Conservation (phyloP, 2,113 vertebrate genomes). For the Callipepla squamata region DNA sequence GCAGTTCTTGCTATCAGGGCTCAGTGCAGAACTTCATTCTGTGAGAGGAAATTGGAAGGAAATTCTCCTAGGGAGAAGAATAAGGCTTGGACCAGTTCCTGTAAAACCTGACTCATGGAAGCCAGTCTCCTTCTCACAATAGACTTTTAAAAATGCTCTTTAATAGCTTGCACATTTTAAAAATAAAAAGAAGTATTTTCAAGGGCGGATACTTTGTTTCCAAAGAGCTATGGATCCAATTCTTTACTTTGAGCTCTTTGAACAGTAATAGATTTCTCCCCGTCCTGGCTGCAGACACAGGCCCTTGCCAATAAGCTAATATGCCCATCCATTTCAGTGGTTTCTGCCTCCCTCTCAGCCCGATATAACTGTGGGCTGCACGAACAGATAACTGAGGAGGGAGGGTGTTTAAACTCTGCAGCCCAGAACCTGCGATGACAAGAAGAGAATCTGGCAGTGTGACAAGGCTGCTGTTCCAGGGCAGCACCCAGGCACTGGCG, state of each 20-base stretch:
- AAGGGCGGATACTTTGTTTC: conserved; percentile 51
- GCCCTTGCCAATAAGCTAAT: background rate
- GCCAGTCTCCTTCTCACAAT: conserved; percentile 43
- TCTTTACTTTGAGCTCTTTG: conserved; percentile 19
- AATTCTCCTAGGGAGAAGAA: conserved; percentile 32
- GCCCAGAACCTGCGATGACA: background rate
- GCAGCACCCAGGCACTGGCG: background rate
- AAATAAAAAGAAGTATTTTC: conserved; percentile 46
- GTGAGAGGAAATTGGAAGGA: conserved; percentile 36
- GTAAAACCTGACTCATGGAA: conserved; percentile 70
- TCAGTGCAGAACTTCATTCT: conserved; percentile 11
- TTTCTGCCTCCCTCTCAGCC: background rate
- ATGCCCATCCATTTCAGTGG: background rate
- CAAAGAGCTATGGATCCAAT: conserved; percentile 6
- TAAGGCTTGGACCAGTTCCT: conserved; percentile 56
- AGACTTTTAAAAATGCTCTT: conserved; percentile 53
- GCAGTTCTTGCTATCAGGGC: background rate
- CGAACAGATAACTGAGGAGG: background rate
- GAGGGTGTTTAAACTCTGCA: background rate
- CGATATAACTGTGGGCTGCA: background rate
- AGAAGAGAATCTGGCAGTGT: background rate
- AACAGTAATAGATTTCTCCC: conserved; percentile 2
- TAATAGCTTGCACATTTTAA: conserved; percentile 71
- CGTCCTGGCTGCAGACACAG: background rate
- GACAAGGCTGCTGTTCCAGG: background rate